Base-by-base conservation (phyloP, 2,113 vertebrate species). In the Carassius carassius region DNA sequence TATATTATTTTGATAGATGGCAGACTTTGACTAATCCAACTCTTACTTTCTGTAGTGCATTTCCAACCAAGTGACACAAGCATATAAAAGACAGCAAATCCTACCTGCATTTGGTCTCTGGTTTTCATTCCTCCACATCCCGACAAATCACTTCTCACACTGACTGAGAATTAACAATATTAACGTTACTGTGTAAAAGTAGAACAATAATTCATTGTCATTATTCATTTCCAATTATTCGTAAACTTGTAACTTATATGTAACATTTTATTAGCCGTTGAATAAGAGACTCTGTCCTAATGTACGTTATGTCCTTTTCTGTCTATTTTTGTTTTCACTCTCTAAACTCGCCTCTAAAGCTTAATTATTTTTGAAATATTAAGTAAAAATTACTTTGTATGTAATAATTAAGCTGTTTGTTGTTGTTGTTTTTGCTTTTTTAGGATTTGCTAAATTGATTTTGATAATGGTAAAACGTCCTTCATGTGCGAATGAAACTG, bases 81-180 rank as follows among this genome's bases (percentile, higher is more conserved):
- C 49, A 37, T 17, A 63, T 16, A 63, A 9, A 51, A 4, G 49
- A 70, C 3, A 76, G 51, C 72, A 47, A 81, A 21, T 17, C 88
- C 12, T 79, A 93, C 93, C 93, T 91, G 92, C 80, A 29, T 89
- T 81, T 35, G 91, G 85, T 69, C 86, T 88, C 14, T 87, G 88
- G 78, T 87, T 90, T 77, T 92, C 91, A 25, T 90, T 90, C 86
- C 89, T 92, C 84, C 87, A 90, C 92, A 94, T 94, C 35, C 14
- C 41, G 11, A n/a, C 32, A 23, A 60, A 37, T 41, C 32, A 23
- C 76, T 44, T 37, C 35, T 44, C 32, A 72, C 70, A 16, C 70
- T 25, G 41, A 13, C 41, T n/a, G 10, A 44, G 12, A 73, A 19
- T 17, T 17, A 29, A 25, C 16, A 69, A 37, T 37, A 56, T 19